Conservation (phyloP, 2,888 invertebrate species). For the Anorthoa munda region DNA sequence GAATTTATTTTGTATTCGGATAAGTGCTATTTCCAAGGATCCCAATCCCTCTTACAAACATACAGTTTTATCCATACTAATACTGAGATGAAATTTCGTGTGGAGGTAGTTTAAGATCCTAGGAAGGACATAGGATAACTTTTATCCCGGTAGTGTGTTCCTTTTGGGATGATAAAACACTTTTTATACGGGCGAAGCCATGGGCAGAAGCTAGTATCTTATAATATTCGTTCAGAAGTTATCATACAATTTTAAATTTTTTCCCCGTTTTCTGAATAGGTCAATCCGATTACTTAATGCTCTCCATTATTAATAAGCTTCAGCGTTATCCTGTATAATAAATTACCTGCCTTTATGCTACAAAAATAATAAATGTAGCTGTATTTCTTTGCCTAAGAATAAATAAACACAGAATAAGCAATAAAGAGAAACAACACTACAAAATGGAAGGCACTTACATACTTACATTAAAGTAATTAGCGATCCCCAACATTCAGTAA, state of each 20-base stretch:
- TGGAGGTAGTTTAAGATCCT: too few species aligned
- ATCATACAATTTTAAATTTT: not conserved
- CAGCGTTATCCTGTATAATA: not conserved
- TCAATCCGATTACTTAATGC: not conserved
- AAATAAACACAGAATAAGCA: not conserved
- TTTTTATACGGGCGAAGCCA: too few species aligned
- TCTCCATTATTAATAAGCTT: not conserved
- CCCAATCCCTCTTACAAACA: too few species aligned
- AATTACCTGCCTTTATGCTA: not conserved
- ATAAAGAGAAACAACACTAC: conserved; percentile 20
- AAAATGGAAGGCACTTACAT: conserved; percentile 47
- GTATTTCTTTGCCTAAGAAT: not conserved
- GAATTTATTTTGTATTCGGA: too few species aligned
- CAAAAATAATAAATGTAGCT: not conserved
- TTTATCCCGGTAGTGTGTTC: too few species aligned
- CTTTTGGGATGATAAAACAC: too few species aligned
- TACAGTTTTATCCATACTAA: too few species aligned
- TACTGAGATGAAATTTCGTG: too few species aligned
- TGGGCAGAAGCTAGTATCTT: too few species aligned
- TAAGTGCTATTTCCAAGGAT: too few species aligned
- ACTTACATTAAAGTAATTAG: conserved; percentile 60
- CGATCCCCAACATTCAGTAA: conserved; percentile 51
- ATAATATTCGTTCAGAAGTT: too few species aligned
- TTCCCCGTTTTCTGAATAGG: not conserved
- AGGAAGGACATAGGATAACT: too few species aligned